Conservation (phyloP, 2,797 vertebrate species). For the Nothura maculosa region DNA sequence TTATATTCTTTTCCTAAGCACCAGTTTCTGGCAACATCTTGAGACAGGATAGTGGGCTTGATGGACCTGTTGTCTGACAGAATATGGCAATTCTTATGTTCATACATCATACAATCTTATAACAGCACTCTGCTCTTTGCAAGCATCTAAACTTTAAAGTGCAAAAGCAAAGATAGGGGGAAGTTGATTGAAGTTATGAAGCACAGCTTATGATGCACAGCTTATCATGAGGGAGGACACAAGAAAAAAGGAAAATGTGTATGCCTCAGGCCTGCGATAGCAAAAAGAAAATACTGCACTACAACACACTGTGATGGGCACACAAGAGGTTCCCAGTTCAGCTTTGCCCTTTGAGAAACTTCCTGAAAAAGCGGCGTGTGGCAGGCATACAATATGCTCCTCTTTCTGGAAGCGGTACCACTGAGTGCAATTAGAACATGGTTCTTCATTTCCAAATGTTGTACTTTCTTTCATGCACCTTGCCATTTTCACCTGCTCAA, state of each 20-base stretch:
- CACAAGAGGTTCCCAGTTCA: not conserved
- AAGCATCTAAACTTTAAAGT: not conserved
- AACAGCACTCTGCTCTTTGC: not conserved
- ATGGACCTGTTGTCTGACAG: not conserved
- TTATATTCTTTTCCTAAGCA: not conserved
- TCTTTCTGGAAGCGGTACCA: not conserved
- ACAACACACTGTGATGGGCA: not conserved
- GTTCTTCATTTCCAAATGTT: not conserved
- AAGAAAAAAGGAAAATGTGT: not conserved
- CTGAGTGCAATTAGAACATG: fast-evolving
- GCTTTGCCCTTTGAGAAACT: not conserved
- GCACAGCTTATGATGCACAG: not conserved
- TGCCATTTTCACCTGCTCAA: not conserved
- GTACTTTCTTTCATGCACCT: not conserved
- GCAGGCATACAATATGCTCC: not conserved
- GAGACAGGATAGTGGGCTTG: not conserved
- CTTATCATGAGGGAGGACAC: not conserved
- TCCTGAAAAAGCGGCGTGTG: not conserved
- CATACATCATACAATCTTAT: not conserved
- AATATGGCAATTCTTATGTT: not conserved
- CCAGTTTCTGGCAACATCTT: not conserved
- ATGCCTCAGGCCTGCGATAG: not conserved
- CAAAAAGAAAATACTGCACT: not conserved
- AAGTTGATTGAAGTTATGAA: not conserved
- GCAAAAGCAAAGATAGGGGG: not conserved